These are phyloP conservation scores for Drosophila prosaltans DNA, from an alignment of 1,140 invertebrate species.

Conservation along the genomic window DNA sequence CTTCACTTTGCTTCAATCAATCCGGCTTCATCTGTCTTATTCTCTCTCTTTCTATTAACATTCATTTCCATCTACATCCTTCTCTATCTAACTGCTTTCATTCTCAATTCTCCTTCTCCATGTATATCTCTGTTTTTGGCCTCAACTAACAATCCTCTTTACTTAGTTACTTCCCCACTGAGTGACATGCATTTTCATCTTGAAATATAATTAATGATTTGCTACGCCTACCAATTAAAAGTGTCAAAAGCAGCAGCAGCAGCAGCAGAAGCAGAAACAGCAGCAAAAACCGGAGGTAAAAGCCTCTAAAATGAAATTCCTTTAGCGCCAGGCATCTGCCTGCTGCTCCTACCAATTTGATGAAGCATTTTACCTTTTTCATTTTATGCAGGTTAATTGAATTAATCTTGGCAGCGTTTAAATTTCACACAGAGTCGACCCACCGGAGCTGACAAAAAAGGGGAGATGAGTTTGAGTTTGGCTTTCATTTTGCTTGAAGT, in stretches of 20 bases:
- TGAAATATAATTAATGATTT: constrained; percentile 77
- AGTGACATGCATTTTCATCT: constrained; percentile 67
- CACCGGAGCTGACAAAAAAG: constrained; percentile 8
- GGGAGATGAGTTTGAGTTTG: constrained; percentile 24
- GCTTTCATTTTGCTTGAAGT: constrained; percentile 32
- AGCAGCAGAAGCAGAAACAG: constrained; percentile 11
- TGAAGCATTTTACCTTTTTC: constrained; percentile 32
- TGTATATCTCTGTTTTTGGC: background rate
- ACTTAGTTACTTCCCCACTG: constrained; percentile 19
- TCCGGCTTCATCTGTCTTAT: background rate
- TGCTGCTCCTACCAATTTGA: constrained; percentile 22
- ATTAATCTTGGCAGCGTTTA: constrained; percentile 66
- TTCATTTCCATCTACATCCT: background rate
- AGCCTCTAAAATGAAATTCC: constrained; percentile 44
- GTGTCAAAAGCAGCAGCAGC: constrained; percentile 63
- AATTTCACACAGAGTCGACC: constrained; percentile 47
- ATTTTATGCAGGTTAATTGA: constrained; percentile 62
- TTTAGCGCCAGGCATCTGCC: constrained; percentile 20
- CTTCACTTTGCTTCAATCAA: background rate
- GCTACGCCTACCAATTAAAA: constrained; percentile 72
- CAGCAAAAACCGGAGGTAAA: constrained; percentile 5
- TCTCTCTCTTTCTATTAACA: background rate
- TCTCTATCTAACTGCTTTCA: background rate
- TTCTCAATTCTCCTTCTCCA: no score
- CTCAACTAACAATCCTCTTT: constrained; percentile 15